phyloP scores from a whole-genome alignment of 2,113 vertebrate genomes.

The Centropus bengalensis region DNA sequence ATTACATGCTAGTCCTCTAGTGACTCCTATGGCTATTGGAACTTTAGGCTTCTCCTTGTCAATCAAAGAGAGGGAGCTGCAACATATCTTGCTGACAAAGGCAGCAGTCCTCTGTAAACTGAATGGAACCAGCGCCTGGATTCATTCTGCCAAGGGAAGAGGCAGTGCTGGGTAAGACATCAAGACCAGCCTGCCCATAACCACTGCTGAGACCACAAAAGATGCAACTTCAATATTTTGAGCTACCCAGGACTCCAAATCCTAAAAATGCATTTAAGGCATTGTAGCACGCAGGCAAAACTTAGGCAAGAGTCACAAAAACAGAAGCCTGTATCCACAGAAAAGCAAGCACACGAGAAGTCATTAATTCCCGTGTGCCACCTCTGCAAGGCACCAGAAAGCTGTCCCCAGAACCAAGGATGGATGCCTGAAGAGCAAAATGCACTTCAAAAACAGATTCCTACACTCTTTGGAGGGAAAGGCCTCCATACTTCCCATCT shows the following conservation, averaged over 20 bases:
- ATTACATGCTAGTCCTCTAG: neutral
- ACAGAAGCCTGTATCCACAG: neutral
- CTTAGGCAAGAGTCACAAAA: neutral
- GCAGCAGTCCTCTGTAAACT: neutral
- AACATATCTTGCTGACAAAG: neutral
- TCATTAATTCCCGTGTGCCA: accelerated
- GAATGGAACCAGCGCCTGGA: neutral
- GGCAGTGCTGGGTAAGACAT: neutral
- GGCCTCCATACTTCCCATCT: neutral
- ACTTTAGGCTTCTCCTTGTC: neutral
- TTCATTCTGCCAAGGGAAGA: neutral
- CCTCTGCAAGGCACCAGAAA: neutral
- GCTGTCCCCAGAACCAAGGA: neutral
- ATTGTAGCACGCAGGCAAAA: neutral
- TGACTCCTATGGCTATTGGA: neutral
- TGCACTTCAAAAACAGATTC: neutral
- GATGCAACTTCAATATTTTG: neutral
- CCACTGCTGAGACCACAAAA: neutral
- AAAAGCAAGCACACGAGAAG: neutral
- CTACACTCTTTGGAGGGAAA: neutral
- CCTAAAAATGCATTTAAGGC: neutral
- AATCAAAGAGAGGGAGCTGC: neutral
- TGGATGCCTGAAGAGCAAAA: neutral
- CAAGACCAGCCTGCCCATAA: neutral
- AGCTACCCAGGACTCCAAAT: neutral